Base-by-base conservation (phyloP, 2,888 invertebrate genomes). In the Hecatera dysodea region DNA sequence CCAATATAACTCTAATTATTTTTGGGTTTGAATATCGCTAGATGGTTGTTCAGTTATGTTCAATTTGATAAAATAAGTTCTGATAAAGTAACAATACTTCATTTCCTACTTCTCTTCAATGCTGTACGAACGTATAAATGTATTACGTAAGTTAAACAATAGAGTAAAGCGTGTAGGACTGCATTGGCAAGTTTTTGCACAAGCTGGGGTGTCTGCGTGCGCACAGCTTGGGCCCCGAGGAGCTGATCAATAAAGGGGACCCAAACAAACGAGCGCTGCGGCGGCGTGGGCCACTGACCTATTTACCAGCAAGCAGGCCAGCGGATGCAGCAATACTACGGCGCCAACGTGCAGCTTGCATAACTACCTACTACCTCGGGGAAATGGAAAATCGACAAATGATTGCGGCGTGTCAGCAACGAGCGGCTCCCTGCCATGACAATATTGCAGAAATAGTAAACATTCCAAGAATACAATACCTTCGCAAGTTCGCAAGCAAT, bases 221-320 rank as follows among this genome's bases (percentile, higher is more conserved):
- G 94, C 94, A 93, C 85, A 86, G 86, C 83, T 81, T 77, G 78
- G 75, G 69, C 64, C 75, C 81, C 64, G 69, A 69, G 66, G 57
- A 74, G 86, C 82, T 88, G 92, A 94, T 95, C 95, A 92, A 95
- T 95, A 95, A 89, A 82, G 79, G 90, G 87, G 93, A 95, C 95
- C 95, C 95, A 95, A 95, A 95, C 95, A 95, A 94, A 93, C 92
- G 88, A 86, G 89, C 89, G 89, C 86, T 85, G 91, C 89, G 87
- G 90, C 87, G 81, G 87, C 90, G 90, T 93, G 93, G 92, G 93
- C 94, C 90, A 92, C 86, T 95, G 95, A 94, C 95, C 95, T 91
- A 95, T 92, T 93, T 92, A 89, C 86, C 78, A 81, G 81, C 83
- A 87, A 81, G 81, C 84, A 87, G 75, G 76, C 86, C 86, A 76